A percentile compares a stretch with the other conserved stretches of the same genome.
Evolutionary conservation across 2,797 vertebrate species (phyloP).

Genomic region (Spondyliosoma cantharus): DNA sequence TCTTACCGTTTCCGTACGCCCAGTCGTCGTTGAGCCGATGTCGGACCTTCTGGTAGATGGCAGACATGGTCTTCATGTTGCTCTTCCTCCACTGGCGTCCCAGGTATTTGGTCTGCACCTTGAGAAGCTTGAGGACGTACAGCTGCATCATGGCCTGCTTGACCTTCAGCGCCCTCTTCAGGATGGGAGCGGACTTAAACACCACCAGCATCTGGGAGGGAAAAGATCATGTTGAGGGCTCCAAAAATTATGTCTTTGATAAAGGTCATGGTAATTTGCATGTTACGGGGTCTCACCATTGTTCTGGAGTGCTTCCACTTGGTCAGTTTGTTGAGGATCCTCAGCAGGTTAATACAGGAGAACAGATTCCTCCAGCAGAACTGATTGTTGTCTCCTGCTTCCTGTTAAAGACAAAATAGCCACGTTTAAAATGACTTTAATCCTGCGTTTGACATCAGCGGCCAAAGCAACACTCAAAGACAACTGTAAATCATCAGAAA

Average conservation of each 20-base stretch:
- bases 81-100: conserved; percentile 99
- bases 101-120: conserved; percentile 98
- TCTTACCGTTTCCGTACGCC: conserved; percentile 95
- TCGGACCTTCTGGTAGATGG: conserved; percentile 98
- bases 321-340: conserved; percentile 98
- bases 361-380: conserved; percentile 99
- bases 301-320: conserved; percentile 99
- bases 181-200: conserved; percentile 96
- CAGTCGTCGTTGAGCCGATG: conserved; percentile 98
- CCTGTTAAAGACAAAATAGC: conserved; percentile 79
- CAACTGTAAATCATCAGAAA: neutral
- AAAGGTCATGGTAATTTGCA: neutral
- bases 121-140: conserved; percentile 95
- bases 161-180: conserved; percentile 96
- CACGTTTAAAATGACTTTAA: neutral
- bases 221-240: neutral
- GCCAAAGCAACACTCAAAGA: neutral
- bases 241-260: neutral
- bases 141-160: conserved; percentile 99
- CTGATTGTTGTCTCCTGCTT: conserved; percentile 98
- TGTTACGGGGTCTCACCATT: conserved; percentile 84
- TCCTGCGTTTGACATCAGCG: neutral
- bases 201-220: conserved; percentile 94
- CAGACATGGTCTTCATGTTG: conserved; percentile 99
- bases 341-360: conserved; percentile 97